Base-by-base conservation (phyloP, 2,888 invertebrate genomes). In the Formica aserva region DNA sequence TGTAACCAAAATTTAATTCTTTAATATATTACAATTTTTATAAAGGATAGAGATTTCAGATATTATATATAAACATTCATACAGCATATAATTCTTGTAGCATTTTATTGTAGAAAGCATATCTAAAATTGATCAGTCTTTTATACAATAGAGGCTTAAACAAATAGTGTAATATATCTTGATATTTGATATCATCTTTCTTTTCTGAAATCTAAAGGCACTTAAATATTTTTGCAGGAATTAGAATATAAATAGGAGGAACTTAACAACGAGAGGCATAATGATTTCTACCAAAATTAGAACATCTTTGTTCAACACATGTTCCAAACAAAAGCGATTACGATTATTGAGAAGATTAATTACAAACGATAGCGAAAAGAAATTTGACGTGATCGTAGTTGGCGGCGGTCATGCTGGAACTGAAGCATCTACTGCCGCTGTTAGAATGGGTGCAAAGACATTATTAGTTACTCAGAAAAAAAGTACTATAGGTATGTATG, bases 321-420 rank as follows among this genome's bases (percentile, higher is more conserved):
- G 8, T 3, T 69, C 5, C 1, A 77, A 26, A 62, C 69, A 74
- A 29, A 41, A 60, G 13, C 69, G 83, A 29, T 45, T 63, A 29
- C 84, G 85, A 55, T 85, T 75, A 32, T 60, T 88, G 66, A 89
- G 85, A 83, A 74, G 78, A 84, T 0, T 88, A 32, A 67, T 88
- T 5, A 65, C 81, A 29, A 74, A 13, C 15, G 83, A 82, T 35
- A 60, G 82, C 78, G 62, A 83, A 52, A 48, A 88, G 41, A 93
- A 93, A 71, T 96, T 95, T 90, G 97, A 98, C 95, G 98, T 98
- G 0, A 96, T 98, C 89, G 97, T 98, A 65, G 97, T 98, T 90
- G 98, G 98, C 18, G 98, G 98, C 6, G 98, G 98, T 0, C 98
- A 98, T 96, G 98, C 98, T 11, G 98, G 98, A 18, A 97, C 97